These are phyloP conservation scores for Spialia ferax DNA, from an alignment of 2,888 invertebrate species.

Conservation along the genomic window DNA sequence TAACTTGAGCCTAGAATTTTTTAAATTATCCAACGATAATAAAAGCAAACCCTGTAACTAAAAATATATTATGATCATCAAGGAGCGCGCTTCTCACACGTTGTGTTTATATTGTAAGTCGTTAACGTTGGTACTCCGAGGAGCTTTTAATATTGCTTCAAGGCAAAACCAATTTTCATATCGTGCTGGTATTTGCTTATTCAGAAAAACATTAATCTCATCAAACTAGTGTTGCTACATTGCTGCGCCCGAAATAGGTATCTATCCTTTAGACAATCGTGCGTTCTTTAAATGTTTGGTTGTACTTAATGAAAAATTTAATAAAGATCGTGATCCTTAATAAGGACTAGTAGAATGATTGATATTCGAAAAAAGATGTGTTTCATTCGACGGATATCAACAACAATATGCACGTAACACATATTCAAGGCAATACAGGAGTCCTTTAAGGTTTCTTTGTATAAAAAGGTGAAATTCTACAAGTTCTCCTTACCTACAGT, in stretches of 20 bases:
- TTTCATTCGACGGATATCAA: not conserved
- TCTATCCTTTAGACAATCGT: not conserved
- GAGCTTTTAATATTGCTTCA: conserved; percentile 33
- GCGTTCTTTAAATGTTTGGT: not conserved
- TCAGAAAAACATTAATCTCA: conserved; percentile 28
- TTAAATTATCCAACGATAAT: conserved; percentile 17
- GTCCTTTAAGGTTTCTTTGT: conserved; percentile 14
- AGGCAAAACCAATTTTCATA: conserved; percentile 38
- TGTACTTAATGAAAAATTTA: not conserved
- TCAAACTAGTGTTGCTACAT: conserved; percentile 1
- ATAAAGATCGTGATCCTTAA: not conserved
- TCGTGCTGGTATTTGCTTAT: conserved; percentile 30
- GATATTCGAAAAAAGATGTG: not conserved
- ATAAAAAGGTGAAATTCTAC: conserved; percentile 35
- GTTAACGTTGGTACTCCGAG: conserved; percentile 31
- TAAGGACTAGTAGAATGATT: not conserved
- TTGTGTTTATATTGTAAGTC: conserved; percentile 36
- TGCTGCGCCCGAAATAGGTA: not conserved
- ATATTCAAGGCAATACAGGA: not conserved
- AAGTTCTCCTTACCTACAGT: conserved; percentile 21
- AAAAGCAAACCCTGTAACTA: conserved; percentile 24
- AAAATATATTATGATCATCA: conserved; percentile 35
- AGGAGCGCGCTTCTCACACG: conserved; percentile 28
- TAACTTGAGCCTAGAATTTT: conserved; percentile 15
- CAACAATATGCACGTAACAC: conserved; percentile 2